Evolutionary conservation across 1,140 invertebrate genomes (phyloP).

Genomic region (Drosophila littoralis): DNA sequence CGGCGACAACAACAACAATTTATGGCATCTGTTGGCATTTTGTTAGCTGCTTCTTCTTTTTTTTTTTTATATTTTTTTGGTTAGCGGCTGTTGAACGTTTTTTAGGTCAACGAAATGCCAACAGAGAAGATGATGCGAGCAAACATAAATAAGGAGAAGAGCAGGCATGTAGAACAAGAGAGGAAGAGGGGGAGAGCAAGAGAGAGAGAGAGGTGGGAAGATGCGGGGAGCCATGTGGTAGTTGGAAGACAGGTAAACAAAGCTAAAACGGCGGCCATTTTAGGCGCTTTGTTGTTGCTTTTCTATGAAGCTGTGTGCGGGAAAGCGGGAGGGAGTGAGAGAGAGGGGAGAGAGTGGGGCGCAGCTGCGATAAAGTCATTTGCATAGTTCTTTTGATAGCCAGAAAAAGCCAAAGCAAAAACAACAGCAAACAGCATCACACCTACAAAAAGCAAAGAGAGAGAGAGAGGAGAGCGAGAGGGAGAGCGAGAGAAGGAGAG

Average conservation of each 20-base stretch:
- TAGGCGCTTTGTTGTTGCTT: slow-evolving; percentile 29
- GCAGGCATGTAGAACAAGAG: slow-evolving; percentile 1
- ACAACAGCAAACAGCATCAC: slow-evolving; percentile 38
- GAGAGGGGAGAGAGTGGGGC: neutral
- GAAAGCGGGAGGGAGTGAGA: slow-evolving; percentile 11
- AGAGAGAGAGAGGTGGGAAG: neutral
- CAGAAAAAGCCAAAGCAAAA: slow-evolving; percentile 22
- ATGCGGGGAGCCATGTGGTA: slow-evolving; percentile 7
- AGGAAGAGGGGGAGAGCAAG: neutral
- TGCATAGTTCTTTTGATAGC: slow-evolving; percentile 72
- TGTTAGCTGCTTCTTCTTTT: slow-evolving; percentile 33
- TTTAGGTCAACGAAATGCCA: slow-evolving; percentile 81
- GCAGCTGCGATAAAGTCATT: slow-evolving; percentile 74
- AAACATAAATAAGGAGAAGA: slow-evolving; percentile 66
- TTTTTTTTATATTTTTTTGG: slow-evolving; percentile 36
- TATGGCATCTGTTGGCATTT: slow-evolving; percentile 65
- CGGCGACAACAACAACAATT: slow-evolving; percentile 47
- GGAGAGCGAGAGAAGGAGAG: neutral
- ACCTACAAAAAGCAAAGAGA: slow-evolving; percentile 37
- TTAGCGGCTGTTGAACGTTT: slow-evolving; percentile 75
- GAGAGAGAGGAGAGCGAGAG: neutral
- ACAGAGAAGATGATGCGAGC: slow-evolving; percentile 71
- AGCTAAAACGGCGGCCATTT: slow-evolving; percentile 66
- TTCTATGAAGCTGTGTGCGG: slow-evolving; percentile 61
- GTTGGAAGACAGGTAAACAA: slow-evolving; percentile 67